These are phyloP conservation scores for Pemphigus obesinymphae DNA, from an alignment of 1,140 invertebrate genomes.

Conservation along the genomic window DNA sequence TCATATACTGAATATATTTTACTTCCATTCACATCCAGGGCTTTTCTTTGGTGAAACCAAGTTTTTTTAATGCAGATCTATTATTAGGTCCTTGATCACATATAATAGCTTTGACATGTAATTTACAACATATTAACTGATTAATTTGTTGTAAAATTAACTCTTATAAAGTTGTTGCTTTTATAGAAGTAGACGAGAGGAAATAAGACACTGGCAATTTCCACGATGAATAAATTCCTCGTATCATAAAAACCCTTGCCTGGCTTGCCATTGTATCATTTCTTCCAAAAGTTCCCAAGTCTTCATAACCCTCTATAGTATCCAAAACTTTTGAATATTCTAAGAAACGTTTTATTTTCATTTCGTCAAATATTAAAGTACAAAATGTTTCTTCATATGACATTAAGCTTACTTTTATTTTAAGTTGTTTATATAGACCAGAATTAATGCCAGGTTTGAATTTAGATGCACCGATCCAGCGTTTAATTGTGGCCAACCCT, in stretches of 20 bases:
- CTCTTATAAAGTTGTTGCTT: neutral
- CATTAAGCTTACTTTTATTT: neutral
- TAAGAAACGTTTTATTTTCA: neutral
- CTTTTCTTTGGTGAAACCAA: neutral
- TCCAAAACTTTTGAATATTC: neutral
- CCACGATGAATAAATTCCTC: neutral
- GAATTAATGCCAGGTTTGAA: neutral
- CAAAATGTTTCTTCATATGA: neutral
- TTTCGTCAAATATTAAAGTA: neutral
- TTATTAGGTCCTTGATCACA: too few relatives aligned
- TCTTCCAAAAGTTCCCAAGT: neutral
- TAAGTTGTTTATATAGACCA: neutral
- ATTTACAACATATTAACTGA: too few relatives aligned
- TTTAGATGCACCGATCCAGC: neutral
- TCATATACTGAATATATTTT: constrained; percentile 15
- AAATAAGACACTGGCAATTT: neutral
- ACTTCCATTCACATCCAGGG: neutral
- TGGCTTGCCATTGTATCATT: neutral
- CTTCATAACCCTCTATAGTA: neutral
- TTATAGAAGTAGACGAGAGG: neutral
- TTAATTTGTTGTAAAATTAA: neutral
- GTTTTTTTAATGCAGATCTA: neutral
- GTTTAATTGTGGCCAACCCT: neutral
- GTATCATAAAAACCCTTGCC: neutral
- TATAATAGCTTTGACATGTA: too few relatives aligned